Percentiles rank a stretch among this genome's conserved stretches.
phyloP scores from a whole-genome alignment of 2,888 invertebrate species.

The Euplexia lucipara region DNA sequence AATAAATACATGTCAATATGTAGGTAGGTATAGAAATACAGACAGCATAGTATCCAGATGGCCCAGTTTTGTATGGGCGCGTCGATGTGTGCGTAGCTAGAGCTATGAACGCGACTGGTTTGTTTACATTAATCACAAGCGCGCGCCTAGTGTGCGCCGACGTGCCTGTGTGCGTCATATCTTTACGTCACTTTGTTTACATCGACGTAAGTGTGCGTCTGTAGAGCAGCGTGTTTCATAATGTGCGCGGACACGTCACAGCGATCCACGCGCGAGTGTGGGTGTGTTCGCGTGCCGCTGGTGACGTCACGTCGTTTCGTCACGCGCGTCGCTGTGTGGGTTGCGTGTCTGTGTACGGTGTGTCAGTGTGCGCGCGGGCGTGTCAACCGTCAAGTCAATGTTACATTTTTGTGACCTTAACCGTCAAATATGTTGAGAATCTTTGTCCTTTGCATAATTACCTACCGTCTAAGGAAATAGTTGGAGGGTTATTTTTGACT shows the following conservation, averaged over 20 bases:
- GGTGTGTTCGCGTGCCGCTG: constrained; percentile 87
- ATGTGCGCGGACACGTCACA: constrained; percentile 80
- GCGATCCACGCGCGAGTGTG: constrained; percentile 81
- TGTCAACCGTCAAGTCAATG: constrained; percentile 83
- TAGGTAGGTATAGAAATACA: constrained; percentile 33
- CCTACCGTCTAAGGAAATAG: constrained; percentile 53
- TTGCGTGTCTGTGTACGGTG: constrained; percentile 64
- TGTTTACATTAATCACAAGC: constrained; percentile 87
- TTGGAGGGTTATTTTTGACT: constrained; percentile 18
- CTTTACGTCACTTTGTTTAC: constrained; percentile 90
- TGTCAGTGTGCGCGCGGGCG: constrained; percentile 75
- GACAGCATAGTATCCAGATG: constrained; percentile 75
- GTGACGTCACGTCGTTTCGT: constrained; percentile 87
- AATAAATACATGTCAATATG: constrained; percentile 40
- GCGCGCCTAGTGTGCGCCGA: constrained; percentile 75
- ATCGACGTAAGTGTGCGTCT: constrained; percentile 74
- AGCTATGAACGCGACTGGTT: constrained; percentile 77
- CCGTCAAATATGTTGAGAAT: constrained; percentile 79
- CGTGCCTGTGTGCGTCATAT: constrained; percentile 81
- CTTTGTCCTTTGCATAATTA: constrained; percentile 80
- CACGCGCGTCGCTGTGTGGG: constrained; percentile 74
- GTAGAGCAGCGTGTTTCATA: constrained; percentile 61
- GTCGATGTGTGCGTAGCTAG: constrained; percentile 67
- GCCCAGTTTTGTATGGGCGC: constrained; percentile 80
- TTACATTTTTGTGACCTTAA: constrained; percentile 91